Percentiles rank a stretch among this genome's conserved stretches.
These are phyloP conservation scores for Cataglyphis rosenhaueri DNA, from an alignment of 2,888 invertebrate genomes.

Conservation along the genomic window DNA sequence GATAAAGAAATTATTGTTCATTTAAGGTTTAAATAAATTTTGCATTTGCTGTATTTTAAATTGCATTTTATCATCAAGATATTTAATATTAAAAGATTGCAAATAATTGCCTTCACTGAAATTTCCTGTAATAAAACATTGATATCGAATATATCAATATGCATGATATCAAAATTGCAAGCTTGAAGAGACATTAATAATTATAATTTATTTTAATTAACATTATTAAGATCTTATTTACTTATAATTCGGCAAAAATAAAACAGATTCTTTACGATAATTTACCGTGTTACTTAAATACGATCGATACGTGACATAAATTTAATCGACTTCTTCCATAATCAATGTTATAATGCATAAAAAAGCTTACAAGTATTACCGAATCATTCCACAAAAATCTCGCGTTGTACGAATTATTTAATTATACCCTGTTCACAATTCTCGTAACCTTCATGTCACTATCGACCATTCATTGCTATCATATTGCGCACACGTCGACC, in stretches of 20 bases:
- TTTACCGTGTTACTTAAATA: slow-evolving; percentile 5
- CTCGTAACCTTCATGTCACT: slow-evolving; percentile 39
- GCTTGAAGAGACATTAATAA: not conserved
- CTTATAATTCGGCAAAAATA: not conserved
- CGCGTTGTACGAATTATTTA: slow-evolving; percentile 18
- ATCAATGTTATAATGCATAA: slow-evolving; percentile 29
- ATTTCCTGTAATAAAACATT: slow-evolving; percentile 17
- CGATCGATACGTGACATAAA: not conserved
- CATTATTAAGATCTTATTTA: slow-evolving; percentile 13
- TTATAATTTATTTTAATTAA: slow-evolving; percentile 17
- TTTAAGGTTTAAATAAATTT: slow-evolving; percentile 15
- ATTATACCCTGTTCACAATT: slow-evolving; percentile 19
- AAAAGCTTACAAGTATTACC: slow-evolving; percentile 7
- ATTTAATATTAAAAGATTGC: slow-evolving; percentile 15
- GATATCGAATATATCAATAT: not conserved
- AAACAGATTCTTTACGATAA: slow-evolving; percentile 4
- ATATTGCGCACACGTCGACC: slow-evolving; percentile 52
- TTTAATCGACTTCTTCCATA: slow-evolving; percentile 21
- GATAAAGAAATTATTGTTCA: not conserved
- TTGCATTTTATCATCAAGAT: not conserved
- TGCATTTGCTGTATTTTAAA: not conserved
- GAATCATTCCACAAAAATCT: slow-evolving; percentile 22
- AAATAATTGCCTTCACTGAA: not conserved
- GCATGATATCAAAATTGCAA: slow-evolving; percentile 4
- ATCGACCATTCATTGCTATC: slow-evolving; percentile 36